Conservation (phyloP, 2,113 vertebrate species). For the Brachionichthys hirsutus region DNA sequence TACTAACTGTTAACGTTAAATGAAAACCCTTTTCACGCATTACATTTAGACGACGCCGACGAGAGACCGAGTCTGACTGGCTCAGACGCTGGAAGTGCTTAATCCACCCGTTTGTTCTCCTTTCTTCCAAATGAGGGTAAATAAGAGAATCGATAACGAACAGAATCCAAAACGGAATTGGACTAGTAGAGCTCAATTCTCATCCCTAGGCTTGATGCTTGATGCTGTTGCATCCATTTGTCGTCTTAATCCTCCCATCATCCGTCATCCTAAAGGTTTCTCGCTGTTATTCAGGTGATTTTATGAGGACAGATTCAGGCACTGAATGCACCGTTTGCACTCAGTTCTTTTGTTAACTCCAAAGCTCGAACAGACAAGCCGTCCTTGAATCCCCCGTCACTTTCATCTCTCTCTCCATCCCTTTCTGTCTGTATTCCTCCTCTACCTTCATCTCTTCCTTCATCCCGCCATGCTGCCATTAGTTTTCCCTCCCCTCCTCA, state of each 20-base stretch:
- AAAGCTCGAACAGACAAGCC: conserved; percentile 23
- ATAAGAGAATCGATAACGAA: no score
- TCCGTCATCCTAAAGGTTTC: neutral
- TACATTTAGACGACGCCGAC: no score
- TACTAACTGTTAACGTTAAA: no score
- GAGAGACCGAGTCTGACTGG: no score
- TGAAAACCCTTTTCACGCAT: no score
- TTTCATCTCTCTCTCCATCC: neutral
- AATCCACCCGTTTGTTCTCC: no score
- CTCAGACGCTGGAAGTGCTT: no score
- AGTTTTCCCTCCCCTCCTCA: conserved; percentile 16
- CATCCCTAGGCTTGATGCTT: neutral
- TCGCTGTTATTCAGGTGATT: conserved; percentile 2
- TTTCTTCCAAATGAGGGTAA: no score
- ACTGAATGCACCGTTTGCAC: neutral
- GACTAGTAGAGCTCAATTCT: no score
- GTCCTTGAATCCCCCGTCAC: neutral
- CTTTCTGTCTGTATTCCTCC: neutral
- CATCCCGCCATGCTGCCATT: conserved; percentile 24
- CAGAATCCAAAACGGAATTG: no score
- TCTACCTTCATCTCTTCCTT: conserved; percentile 13
- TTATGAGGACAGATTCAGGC: conserved; percentile 29
- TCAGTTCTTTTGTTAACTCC: conserved; percentile 21
- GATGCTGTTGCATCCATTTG: conserved; percentile 12
- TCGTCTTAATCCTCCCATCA: no score